A percentile compares a stretch with the other conserved stretches of the same genome.
phyloP scores from a whole-genome alignment of 2,113 vertebrate genomes.

The Zosterops borbonicus region DNA sequence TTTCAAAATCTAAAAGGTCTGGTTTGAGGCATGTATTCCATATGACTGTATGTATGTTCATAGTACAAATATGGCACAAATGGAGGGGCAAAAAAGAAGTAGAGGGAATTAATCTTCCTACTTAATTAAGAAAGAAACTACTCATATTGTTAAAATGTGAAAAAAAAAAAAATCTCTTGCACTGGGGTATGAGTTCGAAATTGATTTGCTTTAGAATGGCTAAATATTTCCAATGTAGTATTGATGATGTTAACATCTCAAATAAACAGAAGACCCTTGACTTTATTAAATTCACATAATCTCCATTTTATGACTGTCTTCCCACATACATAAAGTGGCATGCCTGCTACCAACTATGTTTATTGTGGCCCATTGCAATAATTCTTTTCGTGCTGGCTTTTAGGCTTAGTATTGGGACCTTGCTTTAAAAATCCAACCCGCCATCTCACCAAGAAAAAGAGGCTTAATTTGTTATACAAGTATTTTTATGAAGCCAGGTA shows the following conservation, averaged over 20 bases:
- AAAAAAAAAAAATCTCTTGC: not conserved
- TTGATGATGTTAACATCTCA: not conserved
- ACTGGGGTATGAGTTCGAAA: not conserved
- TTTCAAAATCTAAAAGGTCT: not conserved
- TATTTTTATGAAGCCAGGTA: not conserved
- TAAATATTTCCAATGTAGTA: not conserved
- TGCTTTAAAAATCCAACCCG: not conserved
- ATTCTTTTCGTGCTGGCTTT: not conserved
- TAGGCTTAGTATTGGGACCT: not conserved
- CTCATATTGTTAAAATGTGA: not conserved
- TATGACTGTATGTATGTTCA: not conserved
- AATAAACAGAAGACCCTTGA: not conserved
- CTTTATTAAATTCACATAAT: not conserved
- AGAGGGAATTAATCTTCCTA: not conserved
- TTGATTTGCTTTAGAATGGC: not conserved
- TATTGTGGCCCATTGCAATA: not conserved
- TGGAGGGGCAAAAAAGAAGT: not conserved
- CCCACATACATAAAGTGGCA: not conserved
- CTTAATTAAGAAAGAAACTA: not conserved
- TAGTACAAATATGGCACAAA: not conserved
- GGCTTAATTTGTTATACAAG: not conserved
- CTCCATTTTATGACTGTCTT: not conserved
- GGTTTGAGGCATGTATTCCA: not conserved
- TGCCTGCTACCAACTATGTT: not conserved
- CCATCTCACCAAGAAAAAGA: not conserved